phyloP scores from a whole-genome alignment of 2,888 invertebrate genomes.

The Sacculina carcini region DNA sequence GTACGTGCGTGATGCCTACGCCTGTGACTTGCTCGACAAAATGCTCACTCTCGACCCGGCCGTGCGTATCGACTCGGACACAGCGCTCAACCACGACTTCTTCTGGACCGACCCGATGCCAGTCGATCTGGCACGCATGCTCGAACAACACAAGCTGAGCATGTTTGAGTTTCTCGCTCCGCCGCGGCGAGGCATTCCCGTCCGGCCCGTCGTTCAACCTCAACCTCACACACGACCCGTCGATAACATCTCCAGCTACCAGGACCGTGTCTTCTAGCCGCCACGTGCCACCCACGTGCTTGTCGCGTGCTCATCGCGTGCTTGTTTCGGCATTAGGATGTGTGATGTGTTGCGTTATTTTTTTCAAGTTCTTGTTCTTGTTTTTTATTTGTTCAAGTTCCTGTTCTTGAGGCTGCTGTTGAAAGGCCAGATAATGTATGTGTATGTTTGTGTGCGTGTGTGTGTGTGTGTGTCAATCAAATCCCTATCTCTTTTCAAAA shows the following conservation, averaged over 20 bases:
- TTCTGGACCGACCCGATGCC: constrained; percentile 98
- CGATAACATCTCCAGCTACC: not conserved
- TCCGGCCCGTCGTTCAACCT: not conserved
- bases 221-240: not conserved
- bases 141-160: constrained; percentile 63
- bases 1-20: constrained; percentile 71
- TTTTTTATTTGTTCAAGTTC: too few species aligned
- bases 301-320: too few species aligned
- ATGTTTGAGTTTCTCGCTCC: constrained; percentile 83
- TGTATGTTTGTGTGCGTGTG: too few species aligned
- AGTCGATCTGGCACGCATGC: constrained; percentile 63
- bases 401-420: too few species aligned
- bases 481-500: too few species aligned
- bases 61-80: constrained; percentile 62
- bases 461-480: too few species aligned
- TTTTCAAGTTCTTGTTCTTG: too few species aligned
- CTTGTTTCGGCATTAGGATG: too few species aligned
- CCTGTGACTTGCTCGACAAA: constrained; percentile 75
- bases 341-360: too few species aligned
- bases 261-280: not conserved
- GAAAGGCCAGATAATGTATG: too few species aligned
- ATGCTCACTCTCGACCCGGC: constrained; percentile 71
- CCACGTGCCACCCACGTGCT: too few species aligned
- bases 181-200: constrained; percentile 29
- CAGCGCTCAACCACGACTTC: constrained; percentile 86